Percentiles rank a stretch among this genome's conserved stretches.
Evolutionary conservation across 2,113 vertebrate species (phyloP).

Genomic region (Zeus faber): DNA sequence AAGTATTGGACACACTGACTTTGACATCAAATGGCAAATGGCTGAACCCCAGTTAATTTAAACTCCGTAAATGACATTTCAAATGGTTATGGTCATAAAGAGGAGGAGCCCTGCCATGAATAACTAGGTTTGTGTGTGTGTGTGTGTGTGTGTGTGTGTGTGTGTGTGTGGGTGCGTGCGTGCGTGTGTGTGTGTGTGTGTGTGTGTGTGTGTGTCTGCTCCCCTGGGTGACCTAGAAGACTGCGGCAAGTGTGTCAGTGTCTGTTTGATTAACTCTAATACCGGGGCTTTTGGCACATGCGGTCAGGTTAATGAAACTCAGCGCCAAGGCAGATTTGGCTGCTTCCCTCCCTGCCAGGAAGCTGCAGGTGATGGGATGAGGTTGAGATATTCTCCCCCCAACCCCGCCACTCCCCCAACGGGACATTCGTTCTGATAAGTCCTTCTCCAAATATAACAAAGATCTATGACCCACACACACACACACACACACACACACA

Average conservation of each 20-base stretch:
- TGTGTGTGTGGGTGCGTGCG: background rate
- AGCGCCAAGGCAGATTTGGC: slow-evolving; percentile 63
- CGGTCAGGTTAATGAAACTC: slow-evolving; percentile 83
- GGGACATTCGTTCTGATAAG: too few relatives aligned
- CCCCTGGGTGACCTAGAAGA: slow-evolving; percentile 59
- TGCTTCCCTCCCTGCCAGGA: slow-evolving; percentile 61
- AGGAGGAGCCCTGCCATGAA: slow-evolving; percentile 13
- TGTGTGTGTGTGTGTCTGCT: slow-evolving; percentile 6
- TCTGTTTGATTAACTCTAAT: slow-evolving; percentile 77
- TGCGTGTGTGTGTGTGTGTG: slow-evolving; percentile 26
- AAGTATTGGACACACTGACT: slow-evolving; percentile 41
- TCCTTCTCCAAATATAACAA: too few relatives aligned
- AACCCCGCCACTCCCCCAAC: slow-evolving; percentile 27
- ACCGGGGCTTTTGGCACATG: slow-evolving; percentile 71
- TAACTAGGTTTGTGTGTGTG: background rate
- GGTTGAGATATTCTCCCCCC: slow-evolving; percentile 55
- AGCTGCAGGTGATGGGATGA: slow-evolving; percentile 77
- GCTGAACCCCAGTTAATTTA: slow-evolving; percentile 52
- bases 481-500: too few relatives aligned
- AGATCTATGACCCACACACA: too few relatives aligned
- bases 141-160: slow-evolving; percentile 13
- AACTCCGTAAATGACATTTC: slow-evolving; percentile 55
- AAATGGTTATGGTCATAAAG: slow-evolving; percentile 27
- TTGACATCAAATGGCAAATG: slow-evolving; percentile 35
- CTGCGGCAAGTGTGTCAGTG: slow-evolving; percentile 58